phyloP scores from a whole-genome alignment of 2,113 vertebrate species.

The Origma solitaria region DNA sequence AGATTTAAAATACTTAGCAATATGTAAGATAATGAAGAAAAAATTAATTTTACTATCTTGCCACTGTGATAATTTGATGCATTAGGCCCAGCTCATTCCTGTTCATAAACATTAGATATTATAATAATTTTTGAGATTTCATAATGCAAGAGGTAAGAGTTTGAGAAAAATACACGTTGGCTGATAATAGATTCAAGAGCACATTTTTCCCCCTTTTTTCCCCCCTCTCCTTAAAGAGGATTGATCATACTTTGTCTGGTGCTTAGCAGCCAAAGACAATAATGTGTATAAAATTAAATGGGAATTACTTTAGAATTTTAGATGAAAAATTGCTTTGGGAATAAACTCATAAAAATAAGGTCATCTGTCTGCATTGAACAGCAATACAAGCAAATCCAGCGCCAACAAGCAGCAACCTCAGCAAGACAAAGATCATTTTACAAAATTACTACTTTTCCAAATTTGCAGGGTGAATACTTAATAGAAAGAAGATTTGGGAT shows the following conservation, averaged over 20 bases:
- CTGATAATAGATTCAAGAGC: background rate
- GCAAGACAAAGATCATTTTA: background rate
- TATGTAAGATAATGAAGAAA: background rate
- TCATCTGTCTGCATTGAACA: background rate
- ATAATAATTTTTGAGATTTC: background rate
- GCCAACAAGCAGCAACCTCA: background rate
- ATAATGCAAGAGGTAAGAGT: background rate
- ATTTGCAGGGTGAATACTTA: background rate
- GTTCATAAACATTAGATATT: background rate
- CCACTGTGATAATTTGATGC: background rate
- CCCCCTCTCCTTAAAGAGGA: background rate
- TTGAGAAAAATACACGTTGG: background rate
- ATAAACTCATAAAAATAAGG: background rate
- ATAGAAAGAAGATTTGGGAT: background rate
- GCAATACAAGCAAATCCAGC: background rate
- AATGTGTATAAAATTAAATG: constrained; percentile 25
- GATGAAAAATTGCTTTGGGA: background rate
- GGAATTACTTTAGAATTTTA: constrained; percentile 7
- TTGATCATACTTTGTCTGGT: constrained; percentile 31
- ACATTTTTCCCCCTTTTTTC: rapidly evolving
- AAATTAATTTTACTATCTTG: background rate
- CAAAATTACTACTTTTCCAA: background rate
- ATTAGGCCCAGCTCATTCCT: background rate
- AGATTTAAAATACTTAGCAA: background rate
- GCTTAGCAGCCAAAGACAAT: constrained; percentile 21